Evolutionary conservation across 2,888 invertebrate genomes (phyloP).

Genomic region (Chaitophorus viminalis): DNA sequence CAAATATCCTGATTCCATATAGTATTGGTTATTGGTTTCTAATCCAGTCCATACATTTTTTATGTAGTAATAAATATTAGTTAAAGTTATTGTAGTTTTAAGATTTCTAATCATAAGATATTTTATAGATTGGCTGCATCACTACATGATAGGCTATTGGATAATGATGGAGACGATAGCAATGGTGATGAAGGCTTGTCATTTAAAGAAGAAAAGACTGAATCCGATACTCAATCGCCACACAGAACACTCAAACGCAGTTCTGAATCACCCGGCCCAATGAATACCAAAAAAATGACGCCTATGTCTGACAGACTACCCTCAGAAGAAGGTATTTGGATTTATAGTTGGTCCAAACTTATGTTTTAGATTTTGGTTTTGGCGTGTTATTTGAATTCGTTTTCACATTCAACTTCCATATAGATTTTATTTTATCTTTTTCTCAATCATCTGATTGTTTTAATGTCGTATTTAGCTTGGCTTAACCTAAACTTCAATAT

Average conservation of each 20-base stretch:
- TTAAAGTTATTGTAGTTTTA: not conserved
- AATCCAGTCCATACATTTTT: not conserved
- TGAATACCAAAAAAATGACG: constrained; percentile 63
- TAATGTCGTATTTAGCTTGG: constrained; percentile 60
- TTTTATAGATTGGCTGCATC: constrained; percentile 78
- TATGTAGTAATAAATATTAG: not conserved
- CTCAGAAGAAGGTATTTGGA: constrained; percentile 60
- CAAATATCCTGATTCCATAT: no score
- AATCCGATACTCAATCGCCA: constrained; percentile 51
- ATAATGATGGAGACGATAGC: constrained; percentile 74
- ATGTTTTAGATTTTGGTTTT: constrained; percentile 56
- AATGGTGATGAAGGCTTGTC: constrained; percentile 60
- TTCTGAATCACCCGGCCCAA: constrained; percentile 65
- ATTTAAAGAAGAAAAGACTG: constrained; percentile 59
- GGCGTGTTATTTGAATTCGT: constrained; percentile 57
- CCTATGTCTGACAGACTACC: constrained; percentile 55
- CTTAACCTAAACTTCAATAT: constrained; percentile 54
- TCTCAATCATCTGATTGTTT: constrained; percentile 51
- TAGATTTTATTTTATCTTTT: constrained; percentile 39
- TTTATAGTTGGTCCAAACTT: constrained; percentile 37
- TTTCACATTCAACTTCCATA: constrained; percentile 55
- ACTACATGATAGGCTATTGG: constrained; percentile 80
- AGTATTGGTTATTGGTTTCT: no score
- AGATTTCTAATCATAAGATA: constrained; percentile 12
- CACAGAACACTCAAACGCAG: constrained; percentile 64